Evolutionary conservation across 2,888 invertebrate genomes (phyloP).

Genomic region (Philhelius pedissequus): DNA sequence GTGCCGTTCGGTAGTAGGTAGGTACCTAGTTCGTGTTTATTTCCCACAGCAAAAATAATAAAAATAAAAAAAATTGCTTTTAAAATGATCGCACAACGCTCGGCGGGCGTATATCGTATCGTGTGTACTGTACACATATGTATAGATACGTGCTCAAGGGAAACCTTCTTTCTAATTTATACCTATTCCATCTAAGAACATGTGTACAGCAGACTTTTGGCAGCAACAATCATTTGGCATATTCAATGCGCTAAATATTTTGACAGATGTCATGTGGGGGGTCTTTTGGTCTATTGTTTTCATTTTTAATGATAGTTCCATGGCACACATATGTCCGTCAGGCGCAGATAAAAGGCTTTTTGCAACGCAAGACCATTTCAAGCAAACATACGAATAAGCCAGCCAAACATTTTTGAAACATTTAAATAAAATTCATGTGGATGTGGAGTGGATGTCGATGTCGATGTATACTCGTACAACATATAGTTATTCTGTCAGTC

Average conservation of each 20-base stretch:
- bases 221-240: conserved; percentile 34
- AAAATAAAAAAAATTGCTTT: not conserved
- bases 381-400: not conserved
- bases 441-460: not conserved
- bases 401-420: not conserved
- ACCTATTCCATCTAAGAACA: conserved; percentile 46
- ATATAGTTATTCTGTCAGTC: not conserved
- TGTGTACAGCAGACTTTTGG: conserved; percentile 46
- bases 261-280: conserved; percentile 46
- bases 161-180: too few species aligned
- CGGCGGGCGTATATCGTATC: not conserved
- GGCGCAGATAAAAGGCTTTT: not conserved
- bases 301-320: not conserved
- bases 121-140: conserved; percentile 23
- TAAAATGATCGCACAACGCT: not conserved
- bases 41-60: conserved; percentile 45
- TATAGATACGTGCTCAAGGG: not conserved
- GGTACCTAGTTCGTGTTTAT: conserved; percentile 21
- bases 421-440: not conserved
- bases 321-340: conserved; percentile 21
- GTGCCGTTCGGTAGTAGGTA: not conserved
- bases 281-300: conserved; percentile 19
- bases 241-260: conserved; percentile 58
- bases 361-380: not conserved
- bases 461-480: not conserved